These are phyloP conservation scores for Oncorhynchus mykiss DNA, from an alignment of 2,113 vertebrate species.

Conservation along the genomic window DNA sequence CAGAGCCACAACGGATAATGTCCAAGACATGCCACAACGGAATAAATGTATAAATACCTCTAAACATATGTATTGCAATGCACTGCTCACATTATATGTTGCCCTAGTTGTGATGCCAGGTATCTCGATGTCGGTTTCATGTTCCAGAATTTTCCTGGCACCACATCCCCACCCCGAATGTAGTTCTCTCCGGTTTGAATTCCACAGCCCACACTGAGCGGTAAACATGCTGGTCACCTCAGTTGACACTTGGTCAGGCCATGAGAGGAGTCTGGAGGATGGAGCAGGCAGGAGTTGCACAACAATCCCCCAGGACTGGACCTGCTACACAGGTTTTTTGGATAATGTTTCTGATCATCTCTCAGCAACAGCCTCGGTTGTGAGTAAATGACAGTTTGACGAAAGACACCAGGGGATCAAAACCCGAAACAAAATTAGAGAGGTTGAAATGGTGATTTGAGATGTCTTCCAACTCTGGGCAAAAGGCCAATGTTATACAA, in stretches of 20 bases:
- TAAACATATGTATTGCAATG: not conserved
- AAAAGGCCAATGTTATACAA: not conserved
- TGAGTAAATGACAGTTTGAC: conserved; percentile 50
- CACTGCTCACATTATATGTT: conserved; percentile 23
- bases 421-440: conserved; percentile 45
- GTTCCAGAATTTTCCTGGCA: conserved; percentile 50
- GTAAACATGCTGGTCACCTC: conserved; percentile 26
- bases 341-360: conserved; percentile 23
- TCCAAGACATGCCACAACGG: not conserved
- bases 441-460: conserved; percentile 50
- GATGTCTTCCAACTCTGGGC: conserved; percentile 9
- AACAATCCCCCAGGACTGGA: not conserved
- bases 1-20: not conserved
- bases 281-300: not conserved
- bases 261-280: not conserved
- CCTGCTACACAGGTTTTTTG: not conserved
- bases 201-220: conserved; percentile 18
- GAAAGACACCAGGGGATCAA: conserved; percentile 46
- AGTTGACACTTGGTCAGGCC: conserved; percentile 33
- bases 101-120: conserved; percentile 24
- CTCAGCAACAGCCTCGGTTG: conserved; percentile 29
- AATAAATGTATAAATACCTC: not conserved
- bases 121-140: conserved; percentile 41
- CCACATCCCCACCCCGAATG: not conserved
- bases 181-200: conserved; percentile 8